phyloP scores from a whole-genome alignment of 1,140 invertebrate genomes.

The Apis florea region DNA sequence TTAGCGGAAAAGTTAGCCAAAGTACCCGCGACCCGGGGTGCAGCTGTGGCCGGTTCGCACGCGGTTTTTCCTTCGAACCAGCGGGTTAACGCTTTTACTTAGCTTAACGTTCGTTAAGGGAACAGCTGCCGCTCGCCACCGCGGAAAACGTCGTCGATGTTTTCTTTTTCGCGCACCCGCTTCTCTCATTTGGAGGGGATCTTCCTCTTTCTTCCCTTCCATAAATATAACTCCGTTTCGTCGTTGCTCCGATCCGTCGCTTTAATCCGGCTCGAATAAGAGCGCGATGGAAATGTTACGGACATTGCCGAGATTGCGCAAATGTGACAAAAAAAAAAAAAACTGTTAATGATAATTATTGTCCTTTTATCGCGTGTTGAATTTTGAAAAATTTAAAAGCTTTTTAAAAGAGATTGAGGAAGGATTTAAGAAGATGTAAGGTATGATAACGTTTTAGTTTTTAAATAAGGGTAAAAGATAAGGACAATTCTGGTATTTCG shows the following conservation, averaged over 20 bases:
- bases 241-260: background rate
- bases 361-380: background rate
- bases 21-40: conserved; percentile 64
- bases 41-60: conserved; percentile 61
- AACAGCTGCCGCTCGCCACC: conserved; percentile 57
- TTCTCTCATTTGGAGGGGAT: background rate
- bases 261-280: conserved; percentile 32
- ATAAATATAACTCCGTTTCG: background rate
- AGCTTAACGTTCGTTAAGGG: conserved; percentile 71
- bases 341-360: background rate
- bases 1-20: conserved; percentile 71
- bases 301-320: background rate
- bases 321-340: background rate
- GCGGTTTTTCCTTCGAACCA: conserved; percentile 60
- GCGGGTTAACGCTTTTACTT: conserved; percentile 67
- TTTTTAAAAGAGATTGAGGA: no score
- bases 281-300: background rate
- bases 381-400: no score
- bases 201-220: background rate
- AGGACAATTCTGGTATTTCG: no score
- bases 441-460: no score
- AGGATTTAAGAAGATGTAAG: no score
- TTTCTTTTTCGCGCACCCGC: conserved; percentile 54
- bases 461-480: no score
- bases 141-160: conserved; percentile 53